These are phyloP conservation scores for Isichthys henryi DNA, from an alignment of 2,113 vertebrate species.

Conservation along the genomic window DNA sequence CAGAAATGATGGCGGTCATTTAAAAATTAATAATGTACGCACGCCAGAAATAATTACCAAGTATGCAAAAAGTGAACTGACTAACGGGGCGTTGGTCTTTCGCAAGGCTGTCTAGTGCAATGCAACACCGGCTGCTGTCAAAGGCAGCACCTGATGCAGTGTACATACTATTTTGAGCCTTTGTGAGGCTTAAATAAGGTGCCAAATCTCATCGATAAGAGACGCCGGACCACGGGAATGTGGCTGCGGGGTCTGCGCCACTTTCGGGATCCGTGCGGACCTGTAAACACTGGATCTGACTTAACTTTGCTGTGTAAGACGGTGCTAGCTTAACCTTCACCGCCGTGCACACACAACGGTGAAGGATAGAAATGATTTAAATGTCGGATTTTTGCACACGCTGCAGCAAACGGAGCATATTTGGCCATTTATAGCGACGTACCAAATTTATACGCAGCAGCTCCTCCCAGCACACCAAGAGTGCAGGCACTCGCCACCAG, in stretches of 20 bases:
- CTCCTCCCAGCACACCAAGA: conserved; percentile 52
- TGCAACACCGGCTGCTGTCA: background rate
- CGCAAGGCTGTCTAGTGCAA: background rate
- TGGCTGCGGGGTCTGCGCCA: background rate
- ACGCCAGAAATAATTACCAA: background rate
- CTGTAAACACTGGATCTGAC: background rate
- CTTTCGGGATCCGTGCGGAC: background rate
- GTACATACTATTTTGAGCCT: background rate
- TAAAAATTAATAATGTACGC: background rate
- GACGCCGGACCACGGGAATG: background rate
- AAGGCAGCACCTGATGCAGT: background rate
- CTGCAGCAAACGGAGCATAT: background rate
- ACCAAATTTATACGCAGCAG: conserved; percentile 52
- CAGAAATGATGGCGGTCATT: background rate
- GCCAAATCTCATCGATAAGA: background rate
- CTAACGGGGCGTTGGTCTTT: background rate
- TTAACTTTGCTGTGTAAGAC: background rate
- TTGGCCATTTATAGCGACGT: conserved; percentile 26
- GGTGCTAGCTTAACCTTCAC: background rate
- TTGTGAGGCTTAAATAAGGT: background rate
- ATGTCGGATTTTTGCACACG: background rate
- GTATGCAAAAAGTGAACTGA: background rate
- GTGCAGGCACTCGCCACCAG: conserved; percentile 54
- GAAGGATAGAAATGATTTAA: background rate
- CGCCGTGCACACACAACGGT: background rate